Evolutionary conservation across 2,797 vertebrate genomes (phyloP), one percentile per base, ranked within the genome.

Genomic region (Hypotaenidia okinawae): DNA sequence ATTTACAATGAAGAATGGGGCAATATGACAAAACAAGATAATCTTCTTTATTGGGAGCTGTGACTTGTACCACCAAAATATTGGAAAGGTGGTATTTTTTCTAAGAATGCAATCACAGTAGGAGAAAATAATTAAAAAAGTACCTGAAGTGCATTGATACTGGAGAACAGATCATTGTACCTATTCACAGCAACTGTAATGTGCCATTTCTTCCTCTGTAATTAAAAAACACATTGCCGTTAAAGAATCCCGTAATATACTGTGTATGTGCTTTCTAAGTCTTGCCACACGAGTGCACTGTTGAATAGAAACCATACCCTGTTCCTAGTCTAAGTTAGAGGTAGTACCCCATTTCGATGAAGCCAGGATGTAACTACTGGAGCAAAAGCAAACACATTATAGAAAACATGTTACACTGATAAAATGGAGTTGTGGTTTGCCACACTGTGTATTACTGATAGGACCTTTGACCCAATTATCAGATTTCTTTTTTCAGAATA

Each of bases 231-330:
- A 16, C 3, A 16, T 66, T 55, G 6, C 22, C 3, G n/a, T 61
- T 59, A 47, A 47, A 39, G 2, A 63, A 14, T 43, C 24, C 12
- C 4, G 0, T 23, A 28, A 11, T 39, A 25, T 4, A 6, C 27
- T 27, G 5, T n/a, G 6, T 18, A 6, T 74, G 79, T 88, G 47
- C 18, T 94, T 82, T 33, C 57, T 16, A 55, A 37, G 11, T 87
- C 30, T 92, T 80, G 64, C 92, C 95, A 73, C 96, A 80, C 0
- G 95, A 85, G 93, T 25, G 87, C 93, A 66, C 61, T 94, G 58
- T 94, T 91, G 75, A 73, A 85, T 81, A 80, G 93, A 83, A 43
- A 5, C 14, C 7, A 3, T 45, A 32, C 8, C 15, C 11, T 2
- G 3, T 41, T 66, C 33, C 10, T 75, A 17, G 24, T 61, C 57